Percentiles rank a stretch among this genome's conserved stretches.
Conservation (phyloP, 2,888 invertebrate genomes). For the Miltochrista miniata region DNA sequence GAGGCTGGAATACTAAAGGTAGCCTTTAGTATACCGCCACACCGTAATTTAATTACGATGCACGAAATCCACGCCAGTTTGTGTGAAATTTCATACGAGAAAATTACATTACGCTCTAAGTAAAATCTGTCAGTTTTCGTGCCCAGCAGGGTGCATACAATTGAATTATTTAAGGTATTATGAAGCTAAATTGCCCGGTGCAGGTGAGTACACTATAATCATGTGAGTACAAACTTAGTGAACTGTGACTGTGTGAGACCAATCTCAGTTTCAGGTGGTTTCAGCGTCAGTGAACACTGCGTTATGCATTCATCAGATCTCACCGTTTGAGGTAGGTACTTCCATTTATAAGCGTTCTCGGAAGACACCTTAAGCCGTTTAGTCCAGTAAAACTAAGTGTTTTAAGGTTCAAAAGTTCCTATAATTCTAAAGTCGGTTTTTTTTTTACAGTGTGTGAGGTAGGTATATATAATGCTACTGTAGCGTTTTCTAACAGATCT, state of each 20-base stretch:
- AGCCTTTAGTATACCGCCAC: constrained; percentile 12
- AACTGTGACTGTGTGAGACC: constrained; percentile 25
- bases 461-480: too few relatives aligned
- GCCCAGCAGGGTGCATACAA: constrained; percentile 51
- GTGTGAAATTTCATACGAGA: constrained; percentile 33
- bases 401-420: too few relatives aligned
- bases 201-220: constrained; percentile 41
- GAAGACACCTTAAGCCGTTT: too few relatives aligned
- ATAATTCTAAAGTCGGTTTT: too few relatives aligned
- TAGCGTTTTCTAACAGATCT: too few relatives aligned
- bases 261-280: constrained; percentile 16
- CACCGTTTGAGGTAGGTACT: too few relatives aligned
- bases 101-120: constrained; percentile 40
- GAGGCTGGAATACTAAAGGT: neutral
- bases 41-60: constrained; percentile 27
- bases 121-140: constrained; percentile 50
- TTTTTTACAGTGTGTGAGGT: too few relatives aligned
- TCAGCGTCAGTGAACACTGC: neutral
- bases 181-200: constrained; percentile 52
- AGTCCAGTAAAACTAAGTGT: too few relatives aligned
- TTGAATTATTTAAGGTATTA: constrained; percentile 61
- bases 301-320: too few relatives aligned
- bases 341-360: too few relatives aligned
- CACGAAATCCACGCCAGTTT: constrained; percentile 30
- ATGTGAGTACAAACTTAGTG: constrained; percentile 36